These are phyloP conservation scores for Perca flavescens DNA, from an alignment of 2,113 vertebrate genomes.

Conservation along the genomic window DNA sequence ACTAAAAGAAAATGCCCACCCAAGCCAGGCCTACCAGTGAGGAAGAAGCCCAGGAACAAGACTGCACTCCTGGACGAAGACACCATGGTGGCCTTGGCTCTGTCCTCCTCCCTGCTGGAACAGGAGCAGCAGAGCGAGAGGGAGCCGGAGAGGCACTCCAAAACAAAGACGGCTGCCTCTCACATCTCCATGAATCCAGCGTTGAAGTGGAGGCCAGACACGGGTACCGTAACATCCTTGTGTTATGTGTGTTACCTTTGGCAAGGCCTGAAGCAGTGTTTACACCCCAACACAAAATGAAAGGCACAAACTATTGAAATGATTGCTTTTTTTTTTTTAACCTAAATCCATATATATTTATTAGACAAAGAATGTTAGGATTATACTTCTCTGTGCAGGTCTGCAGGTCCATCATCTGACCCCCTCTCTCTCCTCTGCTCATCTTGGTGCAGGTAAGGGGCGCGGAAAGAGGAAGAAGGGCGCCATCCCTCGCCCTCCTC, in stretches of 20 bases:
- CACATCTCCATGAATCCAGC: constrained; percentile 42
- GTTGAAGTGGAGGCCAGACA: constrained; percentile 74
- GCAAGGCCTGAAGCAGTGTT: not conserved
- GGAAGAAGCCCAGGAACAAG: constrained; percentile 86
- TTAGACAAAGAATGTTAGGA: not conserved
- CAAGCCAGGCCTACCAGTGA: constrained; percentile 70
- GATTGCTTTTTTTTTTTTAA: not conserved
- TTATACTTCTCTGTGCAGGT: not conserved
- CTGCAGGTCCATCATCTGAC: not conserved
- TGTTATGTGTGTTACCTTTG: not conserved
- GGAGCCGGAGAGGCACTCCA: constrained; percentile 42
- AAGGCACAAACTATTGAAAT: not conserved
- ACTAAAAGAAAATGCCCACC: constrained; percentile 84
- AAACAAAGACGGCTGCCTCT: constrained; percentile 23
- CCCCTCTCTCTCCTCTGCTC: not conserved
- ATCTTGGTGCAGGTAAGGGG: constrained; percentile 81
- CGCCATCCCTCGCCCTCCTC: constrained; percentile 67
- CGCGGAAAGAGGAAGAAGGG: constrained; percentile 82
- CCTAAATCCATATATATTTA: not conserved
- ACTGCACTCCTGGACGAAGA: constrained; percentile 85
- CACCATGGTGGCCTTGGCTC: constrained; percentile 91
- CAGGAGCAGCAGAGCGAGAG: constrained; percentile 56
- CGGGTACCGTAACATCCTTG: constrained; percentile 71
- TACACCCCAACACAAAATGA: not conserved
- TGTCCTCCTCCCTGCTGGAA: constrained; percentile 92